Evolutionary conservation across 2,113 vertebrate genomes (phyloP).

Genomic region (Drymodes brunneopygia): DNA sequence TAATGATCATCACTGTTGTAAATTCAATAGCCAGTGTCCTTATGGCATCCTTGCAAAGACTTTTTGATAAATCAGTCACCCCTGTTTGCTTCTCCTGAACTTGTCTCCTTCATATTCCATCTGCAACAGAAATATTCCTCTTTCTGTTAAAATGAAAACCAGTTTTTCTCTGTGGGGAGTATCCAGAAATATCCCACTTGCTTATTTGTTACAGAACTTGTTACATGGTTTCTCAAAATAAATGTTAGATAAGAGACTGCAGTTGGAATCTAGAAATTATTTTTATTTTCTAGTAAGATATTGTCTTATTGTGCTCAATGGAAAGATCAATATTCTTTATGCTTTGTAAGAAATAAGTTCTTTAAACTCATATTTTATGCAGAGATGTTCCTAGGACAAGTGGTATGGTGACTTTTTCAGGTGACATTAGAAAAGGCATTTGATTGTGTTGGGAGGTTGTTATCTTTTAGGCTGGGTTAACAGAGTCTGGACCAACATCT

Average conservation of each 20-base stretch:
- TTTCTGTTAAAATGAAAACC: not conserved
- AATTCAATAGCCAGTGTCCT: not conserved
- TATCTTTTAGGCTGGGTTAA: not conserved
- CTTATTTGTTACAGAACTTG: not conserved
- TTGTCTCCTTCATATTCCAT: not conserved
- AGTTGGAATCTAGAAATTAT: not conserved
- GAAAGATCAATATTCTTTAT: not conserved
- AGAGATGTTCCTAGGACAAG: not conserved
- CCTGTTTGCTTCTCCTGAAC: not conserved
- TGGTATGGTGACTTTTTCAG: not conserved
- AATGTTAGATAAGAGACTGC: not conserved
- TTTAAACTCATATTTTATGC: not conserved
- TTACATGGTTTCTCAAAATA: not conserved
- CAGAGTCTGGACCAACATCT: not conserved
- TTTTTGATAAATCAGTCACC: not conserved
- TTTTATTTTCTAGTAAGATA: not conserved
- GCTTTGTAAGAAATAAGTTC: not conserved
- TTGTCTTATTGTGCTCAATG: not conserved
- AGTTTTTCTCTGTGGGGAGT: not conserved
- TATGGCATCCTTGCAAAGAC: not conserved
- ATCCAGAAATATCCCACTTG: not conserved
- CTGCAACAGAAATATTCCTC: not conserved
- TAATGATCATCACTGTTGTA: not conserved
- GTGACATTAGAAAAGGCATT: not conserved
- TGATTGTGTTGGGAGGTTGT: not conserved